These are phyloP conservation scores for Monopis laevigella DNA, from an alignment of 2,888 invertebrate species.

Conservation along the genomic window DNA sequence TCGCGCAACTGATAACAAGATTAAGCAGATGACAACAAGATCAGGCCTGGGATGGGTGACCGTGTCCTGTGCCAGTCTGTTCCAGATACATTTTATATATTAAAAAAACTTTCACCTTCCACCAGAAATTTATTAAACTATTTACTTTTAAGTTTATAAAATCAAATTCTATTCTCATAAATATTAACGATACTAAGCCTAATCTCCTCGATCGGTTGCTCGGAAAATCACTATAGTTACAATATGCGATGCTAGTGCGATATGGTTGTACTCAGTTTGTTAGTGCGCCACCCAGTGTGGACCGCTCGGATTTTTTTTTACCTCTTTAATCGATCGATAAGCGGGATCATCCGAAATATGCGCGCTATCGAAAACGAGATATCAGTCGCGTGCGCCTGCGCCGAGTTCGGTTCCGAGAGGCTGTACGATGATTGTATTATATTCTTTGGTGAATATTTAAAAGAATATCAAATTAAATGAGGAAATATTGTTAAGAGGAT, in stretches of 20 bases:
- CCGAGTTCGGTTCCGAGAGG: not conserved
- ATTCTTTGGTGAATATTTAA: not conserved
- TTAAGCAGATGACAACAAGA: no score
- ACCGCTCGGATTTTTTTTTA: conserved; percentile 5
- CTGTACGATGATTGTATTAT: not conserved
- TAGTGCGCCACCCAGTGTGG: conserved; percentile 13
- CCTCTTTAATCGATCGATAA: conserved; percentile 10
- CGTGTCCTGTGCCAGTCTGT: no score
- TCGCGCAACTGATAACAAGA: no score
- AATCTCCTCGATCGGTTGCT: conserved; percentile 12
- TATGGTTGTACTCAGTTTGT: conserved; percentile 12
- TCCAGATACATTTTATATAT: no score
- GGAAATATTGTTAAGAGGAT: not conserved
- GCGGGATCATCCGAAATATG: conserved; percentile 14
- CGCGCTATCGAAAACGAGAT: conserved; percentile 9
- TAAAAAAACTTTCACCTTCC: no score
- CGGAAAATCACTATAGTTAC: conserved; percentile 12
- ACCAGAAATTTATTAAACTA: no score
- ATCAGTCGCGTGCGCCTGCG: conserved; percentile 9
- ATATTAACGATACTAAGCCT: conserved; percentile 11
- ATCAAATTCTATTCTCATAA: conserved; percentile 12
- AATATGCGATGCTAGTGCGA: conserved; percentile 13
- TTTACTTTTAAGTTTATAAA: no score
- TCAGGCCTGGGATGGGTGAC: no score
- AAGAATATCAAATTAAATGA: no score